A percentile compares a stretch with the other conserved stretches of the same genome.
Evolutionary conservation across 2,797 vertebrate genomes (phyloP).

Genomic region (Neoniphon sammara): DNA sequence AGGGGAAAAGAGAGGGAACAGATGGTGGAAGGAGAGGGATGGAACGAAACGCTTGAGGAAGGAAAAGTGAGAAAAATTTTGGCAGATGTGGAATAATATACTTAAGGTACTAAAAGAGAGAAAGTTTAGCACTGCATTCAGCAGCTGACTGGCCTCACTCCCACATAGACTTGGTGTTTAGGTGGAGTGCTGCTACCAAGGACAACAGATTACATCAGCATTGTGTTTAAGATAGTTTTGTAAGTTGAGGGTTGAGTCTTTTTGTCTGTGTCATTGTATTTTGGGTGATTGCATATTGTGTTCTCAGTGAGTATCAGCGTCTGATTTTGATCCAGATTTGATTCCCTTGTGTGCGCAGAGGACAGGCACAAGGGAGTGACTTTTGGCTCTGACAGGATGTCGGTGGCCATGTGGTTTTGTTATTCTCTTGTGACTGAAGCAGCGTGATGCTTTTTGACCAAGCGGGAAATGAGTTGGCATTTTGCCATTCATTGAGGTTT

Average conservation of each 20-base stretch:
- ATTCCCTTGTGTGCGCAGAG: background rate
- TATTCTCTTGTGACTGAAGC: conserved; percentile 5
- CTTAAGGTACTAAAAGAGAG: background rate
- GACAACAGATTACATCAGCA: background rate
- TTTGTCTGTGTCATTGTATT: background rate
- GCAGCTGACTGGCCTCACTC: background rate
- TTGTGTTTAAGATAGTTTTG: background rate
- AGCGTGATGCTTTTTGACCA: background rate
- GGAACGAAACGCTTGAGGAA: conserved; percentile 8
- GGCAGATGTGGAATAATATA: background rate
- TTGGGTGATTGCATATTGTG: background rate
- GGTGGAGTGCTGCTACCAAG: background rate
- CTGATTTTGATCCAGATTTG: conserved; percentile 24
- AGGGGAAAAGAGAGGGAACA: conserved; percentile 50
- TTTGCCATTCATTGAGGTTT: conserved; percentile 10
- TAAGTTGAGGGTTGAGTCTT: background rate
- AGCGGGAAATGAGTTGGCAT: background rate
- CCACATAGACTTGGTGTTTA: conserved; percentile 5
- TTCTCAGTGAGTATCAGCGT: conserved; percentile 11
- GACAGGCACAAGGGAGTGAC: background rate
- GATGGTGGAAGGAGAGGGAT: conserved; percentile 30
- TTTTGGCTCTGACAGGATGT: conserved; percentile 5
- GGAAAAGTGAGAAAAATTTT: conserved; percentile 36
- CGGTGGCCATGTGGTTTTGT: conserved; percentile 6
- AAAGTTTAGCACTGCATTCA: background rate